Conservation (phyloP, 2,113 vertebrate species). For the Oxygymnocypris stewartii region DNA sequence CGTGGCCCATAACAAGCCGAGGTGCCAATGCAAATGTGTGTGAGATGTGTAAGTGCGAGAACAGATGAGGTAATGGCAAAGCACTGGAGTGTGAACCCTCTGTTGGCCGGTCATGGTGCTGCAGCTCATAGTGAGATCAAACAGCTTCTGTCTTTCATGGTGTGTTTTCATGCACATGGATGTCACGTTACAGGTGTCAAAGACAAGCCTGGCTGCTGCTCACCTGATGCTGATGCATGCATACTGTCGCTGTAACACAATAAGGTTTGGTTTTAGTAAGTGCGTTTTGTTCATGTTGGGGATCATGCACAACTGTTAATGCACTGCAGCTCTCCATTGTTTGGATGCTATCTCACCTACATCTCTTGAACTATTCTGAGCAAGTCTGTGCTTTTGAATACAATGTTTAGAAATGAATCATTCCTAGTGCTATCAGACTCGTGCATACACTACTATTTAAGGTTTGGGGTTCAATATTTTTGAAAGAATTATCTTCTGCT, state of each 20-base stretch:
- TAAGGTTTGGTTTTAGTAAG: background rate
- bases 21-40: background rate
- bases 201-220: background rate
- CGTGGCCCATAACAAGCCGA: background rate
- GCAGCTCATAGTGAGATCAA: background rate
- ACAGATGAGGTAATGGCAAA: conserved; percentile 40
- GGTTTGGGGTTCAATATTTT: too few relatives aligned
- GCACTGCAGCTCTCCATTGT: background rate
- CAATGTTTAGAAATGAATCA: too few relatives aligned
- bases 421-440: too few relatives aligned
- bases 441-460: too few relatives aligned
- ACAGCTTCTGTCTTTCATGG: background rate
- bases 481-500: too few relatives aligned
- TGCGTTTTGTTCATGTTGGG: background rate
- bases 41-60: conserved; percentile 15
- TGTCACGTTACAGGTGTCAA: background rate
- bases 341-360: too few relatives aligned
- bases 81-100: conserved; percentile 27
- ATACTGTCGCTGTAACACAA: background rate
- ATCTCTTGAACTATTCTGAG: background rate
- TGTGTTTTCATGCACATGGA: background rate
- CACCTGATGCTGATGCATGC: too few relatives aligned
- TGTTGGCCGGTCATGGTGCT: conserved; percentile 2
- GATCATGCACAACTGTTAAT: background rate
- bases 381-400: too few relatives aligned